These are phyloP conservation scores for Scelioninae gen. 2 DNA, from an alignment of 2,888 invertebrate species.

Conservation along the genomic window DNA sequence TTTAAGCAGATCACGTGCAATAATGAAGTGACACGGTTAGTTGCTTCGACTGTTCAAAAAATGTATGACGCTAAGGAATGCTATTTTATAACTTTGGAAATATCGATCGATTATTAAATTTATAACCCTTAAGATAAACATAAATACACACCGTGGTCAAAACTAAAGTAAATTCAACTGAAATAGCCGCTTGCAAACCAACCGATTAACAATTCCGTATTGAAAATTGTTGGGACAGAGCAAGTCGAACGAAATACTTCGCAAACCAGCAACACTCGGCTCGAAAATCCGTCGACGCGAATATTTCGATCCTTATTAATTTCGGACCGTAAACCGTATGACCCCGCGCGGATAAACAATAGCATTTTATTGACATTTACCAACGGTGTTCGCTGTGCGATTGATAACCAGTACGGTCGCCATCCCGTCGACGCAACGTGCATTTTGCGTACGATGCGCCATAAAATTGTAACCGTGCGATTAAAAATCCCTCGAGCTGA, in stretches of 20 bases:
- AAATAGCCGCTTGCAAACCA: too few species aligned
- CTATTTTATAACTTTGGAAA: not conserved
- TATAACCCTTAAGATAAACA: not conserved
- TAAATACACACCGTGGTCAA: too few species aligned
- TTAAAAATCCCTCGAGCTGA: constrained; percentile 8
- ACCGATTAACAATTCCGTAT: too few species aligned
- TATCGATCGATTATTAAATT: constrained; percentile 10
- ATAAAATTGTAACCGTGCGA: constrained; percentile 2
- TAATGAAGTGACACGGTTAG: constrained; percentile 1
- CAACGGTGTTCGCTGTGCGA: not conserved
- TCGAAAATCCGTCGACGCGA: too few species aligned
- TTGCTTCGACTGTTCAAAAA: too few species aligned
- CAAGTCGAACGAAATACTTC: too few species aligned
- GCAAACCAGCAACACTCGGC: too few species aligned
- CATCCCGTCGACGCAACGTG: not conserved
- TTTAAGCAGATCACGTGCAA: constrained; percentile 37
- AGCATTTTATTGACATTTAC: constrained; percentile 18
- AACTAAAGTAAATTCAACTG: too few species aligned
- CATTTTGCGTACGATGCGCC: not conserved
- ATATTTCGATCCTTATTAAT: too few species aligned
- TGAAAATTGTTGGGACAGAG: too few species aligned
- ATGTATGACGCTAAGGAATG: not conserved
- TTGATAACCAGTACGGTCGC: not conserved
- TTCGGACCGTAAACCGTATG: too few species aligned
- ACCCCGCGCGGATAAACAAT: too few species aligned